These are phyloP conservation scores for Drosophila crucigera DNA, from an alignment of 2,888 invertebrate species.

Conservation along the genomic window DNA sequence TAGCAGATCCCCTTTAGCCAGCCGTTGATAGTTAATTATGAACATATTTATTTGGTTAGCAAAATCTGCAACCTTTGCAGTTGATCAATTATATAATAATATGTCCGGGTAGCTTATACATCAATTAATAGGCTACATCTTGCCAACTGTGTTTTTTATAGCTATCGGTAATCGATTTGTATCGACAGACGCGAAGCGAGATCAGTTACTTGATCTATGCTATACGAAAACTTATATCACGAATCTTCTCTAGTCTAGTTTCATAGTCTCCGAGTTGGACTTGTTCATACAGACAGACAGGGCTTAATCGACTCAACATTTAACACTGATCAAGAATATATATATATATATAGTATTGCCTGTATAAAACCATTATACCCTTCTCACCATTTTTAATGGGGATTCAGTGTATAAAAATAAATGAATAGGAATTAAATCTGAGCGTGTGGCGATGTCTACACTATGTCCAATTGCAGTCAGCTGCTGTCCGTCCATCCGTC, in stretches of 20 bases:
- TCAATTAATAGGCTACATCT: neutral
- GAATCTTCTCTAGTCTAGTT: neutral
- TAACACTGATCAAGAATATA: neutral
- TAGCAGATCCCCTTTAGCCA: neutral
- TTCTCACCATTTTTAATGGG: neutral
- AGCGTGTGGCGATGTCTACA: slow-evolving; percentile 39
- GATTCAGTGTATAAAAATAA: slow-evolving; percentile 21
- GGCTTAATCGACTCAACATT: neutral
- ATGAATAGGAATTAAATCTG: slow-evolving; percentile 52
- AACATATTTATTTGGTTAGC: neutral
- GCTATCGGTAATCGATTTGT: neutral
- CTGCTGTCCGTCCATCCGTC: neutral
- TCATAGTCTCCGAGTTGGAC: too few relatives aligned
- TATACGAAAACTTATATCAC: rapidly evolving
- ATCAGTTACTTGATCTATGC: neutral
- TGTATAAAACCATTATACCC: neutral
- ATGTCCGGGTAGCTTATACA: neutral
- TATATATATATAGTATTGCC: neutral
- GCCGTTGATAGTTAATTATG: neutral
- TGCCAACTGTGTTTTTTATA: neutral
- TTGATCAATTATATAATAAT: neutral
- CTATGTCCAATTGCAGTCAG: slow-evolving; percentile 29
- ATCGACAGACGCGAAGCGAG: neutral
- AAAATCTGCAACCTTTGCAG: neutral
- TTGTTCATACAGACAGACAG: too few relatives aligned